These are phyloP conservation scores for Ibidorhyncha struthersii DNA, from an alignment of 2,113 vertebrate genomes.

Conservation along the genomic window DNA sequence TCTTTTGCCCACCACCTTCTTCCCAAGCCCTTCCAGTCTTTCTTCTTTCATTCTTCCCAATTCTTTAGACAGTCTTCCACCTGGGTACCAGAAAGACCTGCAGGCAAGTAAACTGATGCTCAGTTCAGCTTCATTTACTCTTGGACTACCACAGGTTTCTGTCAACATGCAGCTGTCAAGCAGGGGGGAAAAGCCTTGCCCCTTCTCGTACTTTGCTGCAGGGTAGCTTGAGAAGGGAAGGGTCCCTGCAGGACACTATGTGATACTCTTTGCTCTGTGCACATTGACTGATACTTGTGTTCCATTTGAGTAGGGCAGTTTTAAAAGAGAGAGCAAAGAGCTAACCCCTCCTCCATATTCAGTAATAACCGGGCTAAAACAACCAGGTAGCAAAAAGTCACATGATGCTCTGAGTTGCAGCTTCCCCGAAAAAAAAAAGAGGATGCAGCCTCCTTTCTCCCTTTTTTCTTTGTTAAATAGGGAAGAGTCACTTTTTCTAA, in stretches of 20 bases:
- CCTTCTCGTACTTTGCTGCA: neutral
- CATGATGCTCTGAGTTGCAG: neutral
- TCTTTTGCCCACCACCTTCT: neutral
- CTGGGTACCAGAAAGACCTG: neutral
- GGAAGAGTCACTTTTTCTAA: neutral
- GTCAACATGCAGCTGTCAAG: neutral
- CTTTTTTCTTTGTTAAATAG: neutral
- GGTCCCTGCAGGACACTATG: neutral
- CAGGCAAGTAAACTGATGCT: neutral
- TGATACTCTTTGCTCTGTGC: neutral
- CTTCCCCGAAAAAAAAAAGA: neutral
- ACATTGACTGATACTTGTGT: neutral
- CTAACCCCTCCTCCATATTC: neutral
- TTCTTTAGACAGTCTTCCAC: neutral
- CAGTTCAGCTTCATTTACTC: fast-evolving
- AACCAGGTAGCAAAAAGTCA: neutral
- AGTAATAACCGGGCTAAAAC: neutral
- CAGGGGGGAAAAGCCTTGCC: neutral
- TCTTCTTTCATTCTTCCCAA: neutral
- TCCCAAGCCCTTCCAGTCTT: neutral
- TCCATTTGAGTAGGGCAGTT: neutral
- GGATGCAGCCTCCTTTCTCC: neutral
- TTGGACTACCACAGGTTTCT: neutral
- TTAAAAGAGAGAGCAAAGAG: neutral
- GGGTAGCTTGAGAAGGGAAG: neutral